Base-by-base conservation (phyloP, 2,113 vertebrate genomes). In the Microtus richardsoni region DNA sequence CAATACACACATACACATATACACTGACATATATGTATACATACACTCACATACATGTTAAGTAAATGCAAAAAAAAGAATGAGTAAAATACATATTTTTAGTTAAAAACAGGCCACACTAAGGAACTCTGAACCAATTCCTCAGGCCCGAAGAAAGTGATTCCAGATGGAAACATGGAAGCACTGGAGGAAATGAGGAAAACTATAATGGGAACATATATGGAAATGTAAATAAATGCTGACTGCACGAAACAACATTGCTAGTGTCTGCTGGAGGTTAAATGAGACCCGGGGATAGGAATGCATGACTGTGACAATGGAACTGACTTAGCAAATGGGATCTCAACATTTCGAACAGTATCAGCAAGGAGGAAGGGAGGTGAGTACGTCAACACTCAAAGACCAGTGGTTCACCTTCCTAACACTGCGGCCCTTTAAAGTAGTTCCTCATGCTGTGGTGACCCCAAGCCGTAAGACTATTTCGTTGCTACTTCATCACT, bases 211-310 rank as follows among this genome's bases (percentile, higher is more conserved):
- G 64, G 70, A 71, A 94, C 89, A 83, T 77, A 88, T 16, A 91
- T 88, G 87, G 90, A 91, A 73, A 96, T 91, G 86, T 88, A 68
- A 95, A 73, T 19, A 96, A 89, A 86, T 75, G 79, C 75, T 90
- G 75, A 96, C 52, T 60, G 13, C 75, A 78, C 17, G n/a, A 89
- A 92, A 64, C 47, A 94, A 62, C 41, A 71, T 73, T 96, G 79
- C 39, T 49, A 66, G 71, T 73, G 41, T 88, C 75, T 80, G 41
- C 11, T 74, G 54, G 33, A n/a, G 22, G 47, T 74, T 83, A 71
- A 73, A 78, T 92, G 83, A 73, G 71, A 84, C 36, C 4, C 62
- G 88, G 90, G 89, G 71, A 44, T 49, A 44, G 74, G 52, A 93
- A 73, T n/a, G 7, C 39, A 58, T 83, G 75, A 26, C 44, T 71